Base-by-base conservation (phyloP, 2,888 invertebrate species). In the Caenorhabditis uteleia region DNA sequence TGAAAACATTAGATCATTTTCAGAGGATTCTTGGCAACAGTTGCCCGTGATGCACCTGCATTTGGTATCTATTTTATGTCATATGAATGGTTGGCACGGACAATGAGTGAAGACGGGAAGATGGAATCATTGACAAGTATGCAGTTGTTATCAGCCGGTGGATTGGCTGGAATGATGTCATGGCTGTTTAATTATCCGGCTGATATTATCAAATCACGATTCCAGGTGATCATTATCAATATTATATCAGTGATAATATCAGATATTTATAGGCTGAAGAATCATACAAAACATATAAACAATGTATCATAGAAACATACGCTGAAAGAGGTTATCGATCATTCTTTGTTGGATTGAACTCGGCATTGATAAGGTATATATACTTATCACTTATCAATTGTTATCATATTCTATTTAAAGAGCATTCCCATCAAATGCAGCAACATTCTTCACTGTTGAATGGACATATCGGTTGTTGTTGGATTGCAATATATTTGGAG, bases 351-450 rank as follows among this genome's bases (percentile, higher is more conserved):
- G 81, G 81, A 10, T 61, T 81, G 25, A 75, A 75, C 23, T 76
- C 82, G 7, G 80, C 81, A 3, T 53, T 81, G 10, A 54, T 82
- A n/a, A 53, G 79, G 79, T 71, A 42, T 10, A 26, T 31, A 5
- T 5, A 66, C 14, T 10, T 34, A 4, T 8, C n/a, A n/a, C 25
- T n/a, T 21, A 29, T 50, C 39, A 4, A 12, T 40, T 43, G 16
- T 23, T 25, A 26, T 4, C 31, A 14, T 25, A 16, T 43, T 26
- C 31, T 16, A 10, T 6, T 48, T 68, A 26, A 43, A 88, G 95
- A 39, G 93, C 95, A 0, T 94, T 95, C 84, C 91, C 94, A 1
- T 90, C 91, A 65, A 95, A 95, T 84, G 95, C 93, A 0, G 92
- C 91, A 4, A 92, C 92, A 60, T 94, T 95, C 84, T 88, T 91